A percentile compares a stretch with the other conserved stretches of the same genome.
Evolutionary conservation across 2,797 vertebrate species (phyloP).

Genomic region (Scleropages formosus): DNA sequence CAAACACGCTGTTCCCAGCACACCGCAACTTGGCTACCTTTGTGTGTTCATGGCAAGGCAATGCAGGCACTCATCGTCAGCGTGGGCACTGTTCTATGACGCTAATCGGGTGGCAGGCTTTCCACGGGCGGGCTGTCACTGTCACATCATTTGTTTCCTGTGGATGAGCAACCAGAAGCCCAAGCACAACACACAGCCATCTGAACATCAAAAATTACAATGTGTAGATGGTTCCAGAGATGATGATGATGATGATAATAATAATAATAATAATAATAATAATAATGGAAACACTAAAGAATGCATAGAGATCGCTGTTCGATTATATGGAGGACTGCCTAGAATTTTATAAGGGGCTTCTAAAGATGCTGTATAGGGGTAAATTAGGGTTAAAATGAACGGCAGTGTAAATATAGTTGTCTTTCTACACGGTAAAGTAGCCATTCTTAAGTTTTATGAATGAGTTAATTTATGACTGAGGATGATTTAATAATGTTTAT

Average conservation of each 20-base stretch:
- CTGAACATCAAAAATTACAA: conserved; percentile 18
- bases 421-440: too few relatives aligned
- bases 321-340: too few relatives aligned
- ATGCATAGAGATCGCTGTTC: neutral
- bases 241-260: too few relatives aligned
- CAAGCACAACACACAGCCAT: neutral
- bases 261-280: too few relatives aligned
- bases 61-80: neutral
- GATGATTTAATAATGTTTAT: too few relatives aligned
- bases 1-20: neutral
- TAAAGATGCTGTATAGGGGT: neutral
- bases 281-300: neutral
- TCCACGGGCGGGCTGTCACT: neutral
- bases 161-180: neutral
- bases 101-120: conserved; percentile 13
- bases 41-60: conserved; percentile 18
- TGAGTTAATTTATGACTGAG: too few relatives aligned
- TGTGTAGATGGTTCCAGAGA: neutral
- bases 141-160: conserved; percentile 18
- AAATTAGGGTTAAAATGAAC: too few relatives aligned
- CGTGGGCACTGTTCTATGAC: neutral
- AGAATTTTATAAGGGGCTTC: neutral
- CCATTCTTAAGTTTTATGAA: too few relatives aligned
- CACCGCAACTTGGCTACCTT: neutral
- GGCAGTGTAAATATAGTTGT: too few relatives aligned